Percentiles rank a stretch among this genome's conserved stretches.
phyloP scores from a whole-genome alignment of 2,888 invertebrate genomes.

The Rhagium mordax region DNA sequence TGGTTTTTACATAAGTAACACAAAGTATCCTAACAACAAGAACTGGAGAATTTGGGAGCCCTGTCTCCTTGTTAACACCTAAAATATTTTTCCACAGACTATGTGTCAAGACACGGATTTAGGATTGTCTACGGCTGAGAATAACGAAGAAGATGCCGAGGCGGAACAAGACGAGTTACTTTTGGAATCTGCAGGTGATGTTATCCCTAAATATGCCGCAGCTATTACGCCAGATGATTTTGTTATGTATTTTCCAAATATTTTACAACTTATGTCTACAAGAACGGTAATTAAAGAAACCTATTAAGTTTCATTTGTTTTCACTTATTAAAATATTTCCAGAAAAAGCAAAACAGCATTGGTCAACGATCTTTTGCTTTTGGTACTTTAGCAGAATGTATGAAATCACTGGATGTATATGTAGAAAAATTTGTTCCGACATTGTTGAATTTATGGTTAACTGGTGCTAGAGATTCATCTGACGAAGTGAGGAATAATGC shows the following conservation, averaged over 20 bases:
- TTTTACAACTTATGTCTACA: constrained; percentile 76
- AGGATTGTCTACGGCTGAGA: constrained; percentile 61
- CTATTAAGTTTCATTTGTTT: not conserved
- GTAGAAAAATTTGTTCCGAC: constrained; percentile 74
- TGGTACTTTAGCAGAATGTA: constrained; percentile 83
- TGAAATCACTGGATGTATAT: constrained; percentile 75
- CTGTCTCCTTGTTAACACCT: too few species aligned
- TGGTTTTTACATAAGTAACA: too few species aligned
- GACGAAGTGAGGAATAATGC: constrained; percentile 85
- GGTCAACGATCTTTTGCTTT: constrained; percentile 81
- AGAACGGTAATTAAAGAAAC: constrained; percentile 73
- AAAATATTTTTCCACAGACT: constrained; percentile 60
- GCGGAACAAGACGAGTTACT: constrained; percentile 84
- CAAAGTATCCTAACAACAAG: too few species aligned
- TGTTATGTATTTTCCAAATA: constrained; percentile 77
- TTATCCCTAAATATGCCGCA: constrained; percentile 80
- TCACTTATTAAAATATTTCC: constrained; percentile 47
- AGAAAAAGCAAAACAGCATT: constrained; percentile 78
- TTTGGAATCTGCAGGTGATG: constrained; percentile 83
- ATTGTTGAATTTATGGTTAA: constrained; percentile 77
- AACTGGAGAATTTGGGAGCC: too few species aligned
- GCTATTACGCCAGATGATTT: constrained; percentile 78
- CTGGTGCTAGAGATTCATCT: constrained; percentile 75
- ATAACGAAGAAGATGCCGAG: constrained; percentile 72
- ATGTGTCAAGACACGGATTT: constrained; percentile 73